Evolutionary conservation across 2,888 invertebrate species (phyloP).

Genomic region (Drosophila prostipennis): DNA sequence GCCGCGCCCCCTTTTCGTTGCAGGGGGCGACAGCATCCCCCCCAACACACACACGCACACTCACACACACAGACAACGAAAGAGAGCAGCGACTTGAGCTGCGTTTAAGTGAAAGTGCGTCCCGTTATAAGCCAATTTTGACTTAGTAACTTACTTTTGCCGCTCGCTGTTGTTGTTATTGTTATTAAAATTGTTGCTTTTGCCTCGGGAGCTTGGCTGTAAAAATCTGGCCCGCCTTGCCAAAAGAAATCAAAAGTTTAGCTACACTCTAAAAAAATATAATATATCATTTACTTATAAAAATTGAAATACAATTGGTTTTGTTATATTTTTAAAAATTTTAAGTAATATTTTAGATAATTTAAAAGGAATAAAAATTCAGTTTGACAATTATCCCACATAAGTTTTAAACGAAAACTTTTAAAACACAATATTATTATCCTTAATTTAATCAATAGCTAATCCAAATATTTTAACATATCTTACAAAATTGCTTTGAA

Average conservation of each 20-base stretch:
- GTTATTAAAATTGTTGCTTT: conserved; percentile 24
- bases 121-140: conserved; percentile 74
- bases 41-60: not conserved
- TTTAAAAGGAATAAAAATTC: too few species aligned
- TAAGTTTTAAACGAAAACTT: too few species aligned
- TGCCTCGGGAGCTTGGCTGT: conserved; percentile 54
- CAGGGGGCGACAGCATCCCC: conserved; percentile 32
- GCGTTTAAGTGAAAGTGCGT: conserved; percentile 70
- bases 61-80: not conserved
- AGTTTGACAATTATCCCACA: too few species aligned
- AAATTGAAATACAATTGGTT: too few species aligned
- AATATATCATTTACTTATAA: too few species aligned
- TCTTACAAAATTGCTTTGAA: not conserved
- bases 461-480: too few species aligned
- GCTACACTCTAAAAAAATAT: conserved; percentile 8
- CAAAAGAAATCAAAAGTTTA: conserved; percentile 74
- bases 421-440: too few species aligned
- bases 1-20: conserved; percentile 38
- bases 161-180: conserved; percentile 29
- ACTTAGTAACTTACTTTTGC: conserved; percentile 75
- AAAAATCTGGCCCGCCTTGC: conserved; percentile 53
- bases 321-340: too few species aligned
- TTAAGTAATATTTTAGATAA: too few species aligned
- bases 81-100: conserved; percentile 13
- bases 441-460: too few species aligned